Evolutionary conservation across 2,888 invertebrate species (phyloP).

Genomic region (Octonoba sinensis): DNA sequence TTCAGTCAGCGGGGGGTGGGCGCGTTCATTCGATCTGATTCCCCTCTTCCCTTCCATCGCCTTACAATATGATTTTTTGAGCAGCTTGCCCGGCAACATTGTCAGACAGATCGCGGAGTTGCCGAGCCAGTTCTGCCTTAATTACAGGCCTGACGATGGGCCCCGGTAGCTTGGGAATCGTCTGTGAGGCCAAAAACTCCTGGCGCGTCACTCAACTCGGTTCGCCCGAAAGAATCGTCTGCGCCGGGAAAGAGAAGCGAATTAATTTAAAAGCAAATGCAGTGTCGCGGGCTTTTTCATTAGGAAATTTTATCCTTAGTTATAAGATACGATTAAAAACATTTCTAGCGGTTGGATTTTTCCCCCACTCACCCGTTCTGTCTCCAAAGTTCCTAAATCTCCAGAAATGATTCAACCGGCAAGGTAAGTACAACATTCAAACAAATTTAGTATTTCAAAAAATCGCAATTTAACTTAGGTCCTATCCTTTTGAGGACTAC

Average conservation of each 20-base stretch:
- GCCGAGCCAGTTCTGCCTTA: conserved; percentile 60
- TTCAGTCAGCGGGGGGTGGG: no score
- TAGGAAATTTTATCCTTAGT: no score
- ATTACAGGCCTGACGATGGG: conserved; percentile 55
- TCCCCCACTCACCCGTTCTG: no score
- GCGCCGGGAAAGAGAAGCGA: conserved; percentile 9
- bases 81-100: conserved; percentile 27
- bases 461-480: no score
- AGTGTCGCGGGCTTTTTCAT: no score
- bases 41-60: conserved; percentile 30
- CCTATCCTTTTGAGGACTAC: no score
- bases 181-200: conserved; percentile 45
- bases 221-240: conserved; percentile 31
- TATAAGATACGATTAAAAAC: no score
- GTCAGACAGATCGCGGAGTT: conserved; percentile 20
- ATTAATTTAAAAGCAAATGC: background rate
- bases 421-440: no score
- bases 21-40: conserved; percentile 18
- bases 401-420: no score
- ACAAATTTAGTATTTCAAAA: no score
- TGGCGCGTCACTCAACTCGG: conserved; percentile 39
- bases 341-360: no score
- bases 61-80: conserved; percentile 52
- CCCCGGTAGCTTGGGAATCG: conserved; percentile 40
- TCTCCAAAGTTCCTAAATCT: no score